Base-by-base conservation (phyloP, 2,888 invertebrate species). In the Lydus trimaculatus region DNA sequence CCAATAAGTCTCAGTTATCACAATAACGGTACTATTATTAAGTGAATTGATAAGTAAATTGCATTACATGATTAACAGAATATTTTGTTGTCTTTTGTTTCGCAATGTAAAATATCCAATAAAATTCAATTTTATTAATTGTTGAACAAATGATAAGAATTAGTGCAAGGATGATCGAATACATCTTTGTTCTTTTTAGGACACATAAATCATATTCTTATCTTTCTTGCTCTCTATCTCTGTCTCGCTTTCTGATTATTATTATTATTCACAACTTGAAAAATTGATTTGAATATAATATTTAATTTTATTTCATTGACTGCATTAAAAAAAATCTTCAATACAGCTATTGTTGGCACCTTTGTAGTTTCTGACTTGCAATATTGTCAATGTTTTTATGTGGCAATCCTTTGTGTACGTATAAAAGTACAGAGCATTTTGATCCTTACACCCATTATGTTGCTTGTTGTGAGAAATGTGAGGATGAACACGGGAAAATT, bases 21-120 rank as follows among this genome's bases (percentile, higher is more conserved):
- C 2, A 56, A 56, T 56, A 56, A 56, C 56, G 56, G 56, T 56
- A 56, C 56, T 5, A 56, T 25, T 25, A 56, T 56, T 56, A 56
- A 56, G 20, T 9, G 43, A 48, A 25, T 56, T 56, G 56, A 56
- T 56, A 56, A 56, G 56, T 0, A 6, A 56, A 56, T 56, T 56
- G 13, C 6, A 56, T 56, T 43, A n/a, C 28, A 4, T 28, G 2
- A 8, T 13, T 43, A 43, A 13, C 17, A 13, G 33, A 7, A 9
- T 33, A 33, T 33, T n/a, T 33, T 33, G 7, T 33, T 33, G 9
- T 33, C 11, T 33, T 11, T 33, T 9, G 33, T 9, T 9, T 7
- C 7, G 7, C 4, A 28, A 28, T 28, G 33, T 7, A 33, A 33
- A 33, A 33, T 11, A 7, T 33, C 33, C 7, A 33, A 33, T 33